Conservation (phyloP, 2,113 vertebrate species). For the Arvicanthis niloticus region DNA sequence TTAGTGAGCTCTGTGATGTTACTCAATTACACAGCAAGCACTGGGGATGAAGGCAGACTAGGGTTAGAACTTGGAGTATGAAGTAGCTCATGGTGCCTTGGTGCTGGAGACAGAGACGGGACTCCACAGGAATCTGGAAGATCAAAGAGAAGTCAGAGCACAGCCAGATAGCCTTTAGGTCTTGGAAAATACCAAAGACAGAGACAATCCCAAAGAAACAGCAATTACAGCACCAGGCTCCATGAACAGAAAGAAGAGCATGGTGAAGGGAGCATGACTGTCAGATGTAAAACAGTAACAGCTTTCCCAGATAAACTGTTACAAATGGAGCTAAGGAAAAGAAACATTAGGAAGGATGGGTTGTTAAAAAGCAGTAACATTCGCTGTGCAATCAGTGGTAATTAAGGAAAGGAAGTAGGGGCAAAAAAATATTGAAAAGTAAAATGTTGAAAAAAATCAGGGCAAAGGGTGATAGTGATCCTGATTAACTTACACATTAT, state of each 20-base stretch:
- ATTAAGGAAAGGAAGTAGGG: no score
- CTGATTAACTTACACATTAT: neutral
- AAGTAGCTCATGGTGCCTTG: neutral
- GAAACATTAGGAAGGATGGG: no score
- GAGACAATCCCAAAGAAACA: neutral
- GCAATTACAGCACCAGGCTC: neutral
- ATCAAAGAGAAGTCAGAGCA: neutral
- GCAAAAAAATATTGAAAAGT: no score
- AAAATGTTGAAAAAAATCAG: neutral
- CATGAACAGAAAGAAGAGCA: neutral
- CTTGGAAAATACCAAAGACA: neutral
- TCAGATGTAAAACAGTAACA: fast-evolving
- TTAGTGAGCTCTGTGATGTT: fast-evolving
- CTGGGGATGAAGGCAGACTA: neutral
- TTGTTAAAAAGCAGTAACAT: fast-evolving
- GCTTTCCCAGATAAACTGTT: neutral
- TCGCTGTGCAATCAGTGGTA: no score
- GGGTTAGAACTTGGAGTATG: neutral
- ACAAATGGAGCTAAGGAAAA: neutral
- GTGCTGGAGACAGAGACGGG: no score
- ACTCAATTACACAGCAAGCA: no score
- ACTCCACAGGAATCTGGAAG: neutral
- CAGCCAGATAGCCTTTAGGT: neutral
- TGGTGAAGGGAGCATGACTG: no score
- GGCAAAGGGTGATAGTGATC: neutral